Conservation (phyloP, 2,888 invertebrate species). For the Drosophila quasianomalipes region DNA sequence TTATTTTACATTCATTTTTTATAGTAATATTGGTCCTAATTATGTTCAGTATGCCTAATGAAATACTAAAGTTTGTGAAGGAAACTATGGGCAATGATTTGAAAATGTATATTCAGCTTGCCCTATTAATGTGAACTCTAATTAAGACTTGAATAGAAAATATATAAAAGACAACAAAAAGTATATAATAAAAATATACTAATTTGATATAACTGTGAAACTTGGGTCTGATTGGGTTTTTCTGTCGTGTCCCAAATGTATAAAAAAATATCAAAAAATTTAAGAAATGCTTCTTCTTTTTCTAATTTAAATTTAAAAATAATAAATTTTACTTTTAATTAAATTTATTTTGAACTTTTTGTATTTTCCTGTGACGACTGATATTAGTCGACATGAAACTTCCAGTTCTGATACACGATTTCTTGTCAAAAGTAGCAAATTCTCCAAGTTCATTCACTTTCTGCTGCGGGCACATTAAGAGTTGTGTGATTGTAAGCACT, state of each 20-base stretch:
- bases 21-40: neutral
- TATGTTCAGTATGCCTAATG: conserved; percentile 6
- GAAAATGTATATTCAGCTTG: neutral
- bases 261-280: too few species aligned
- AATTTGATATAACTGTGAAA: neutral
- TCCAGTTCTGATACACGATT: neutral
- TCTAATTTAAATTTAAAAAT: neutral
- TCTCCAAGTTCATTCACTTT: neutral
- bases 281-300: too few species aligned
- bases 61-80: neutral
- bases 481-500: conserved; percentile 15
- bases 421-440: neutral
- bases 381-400: neutral
- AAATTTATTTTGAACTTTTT: neutral
- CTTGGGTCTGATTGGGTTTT: neutral
- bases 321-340: neutral
- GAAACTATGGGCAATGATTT: neutral
- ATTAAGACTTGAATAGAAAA: neutral
- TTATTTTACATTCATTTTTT: conserved; percentile 1
- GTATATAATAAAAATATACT: neutral
- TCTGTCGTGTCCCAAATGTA: neutral
- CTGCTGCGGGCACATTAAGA: neutral
- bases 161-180: neutral
- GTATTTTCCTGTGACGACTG: too few species aligned
- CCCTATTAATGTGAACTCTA: neutral